Evolutionary conservation across 2,113 vertebrate species (phyloP).

Genomic region (Gallinago paraguaiae): DNA sequence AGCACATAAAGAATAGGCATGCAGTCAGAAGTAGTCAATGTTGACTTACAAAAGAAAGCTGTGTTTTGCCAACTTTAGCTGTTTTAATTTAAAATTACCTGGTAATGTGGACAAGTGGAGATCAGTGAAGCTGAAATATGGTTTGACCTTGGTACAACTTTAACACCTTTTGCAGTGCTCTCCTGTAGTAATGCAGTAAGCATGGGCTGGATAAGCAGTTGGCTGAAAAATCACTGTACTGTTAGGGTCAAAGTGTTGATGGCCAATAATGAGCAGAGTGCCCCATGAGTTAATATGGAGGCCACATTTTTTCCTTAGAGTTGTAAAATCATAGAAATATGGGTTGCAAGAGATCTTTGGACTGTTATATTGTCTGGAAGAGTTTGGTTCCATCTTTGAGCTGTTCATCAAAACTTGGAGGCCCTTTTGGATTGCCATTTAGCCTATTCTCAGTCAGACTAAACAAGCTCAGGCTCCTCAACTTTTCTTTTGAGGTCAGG

Average conservation of each 20-base stretch:
- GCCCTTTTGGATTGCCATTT: background rate
- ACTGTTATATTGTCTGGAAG: background rate
- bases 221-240: background rate
- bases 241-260: background rate
- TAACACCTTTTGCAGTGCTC: background rate
- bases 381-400: background rate
- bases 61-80: background rate
- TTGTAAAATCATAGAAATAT: background rate
- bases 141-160: background rate
- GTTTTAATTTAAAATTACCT: background rate
- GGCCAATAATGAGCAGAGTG: background rate
- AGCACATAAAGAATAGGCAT: background rate
- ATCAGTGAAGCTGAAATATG: background rate
- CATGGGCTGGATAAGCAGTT: background rate
- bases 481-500: accelerated
- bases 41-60: background rate
- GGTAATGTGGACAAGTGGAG: background rate
- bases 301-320: background rate
- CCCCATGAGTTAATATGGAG: background rate
- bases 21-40: background rate
- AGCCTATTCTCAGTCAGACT: background rate
- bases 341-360: background rate
- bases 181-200: background rate
- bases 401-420: background rate
- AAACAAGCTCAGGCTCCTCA: background rate